phyloP scores from a whole-genome alignment of 53 echinoderm and acorn worm species.

The Glandiceps talaboti region DNA sequence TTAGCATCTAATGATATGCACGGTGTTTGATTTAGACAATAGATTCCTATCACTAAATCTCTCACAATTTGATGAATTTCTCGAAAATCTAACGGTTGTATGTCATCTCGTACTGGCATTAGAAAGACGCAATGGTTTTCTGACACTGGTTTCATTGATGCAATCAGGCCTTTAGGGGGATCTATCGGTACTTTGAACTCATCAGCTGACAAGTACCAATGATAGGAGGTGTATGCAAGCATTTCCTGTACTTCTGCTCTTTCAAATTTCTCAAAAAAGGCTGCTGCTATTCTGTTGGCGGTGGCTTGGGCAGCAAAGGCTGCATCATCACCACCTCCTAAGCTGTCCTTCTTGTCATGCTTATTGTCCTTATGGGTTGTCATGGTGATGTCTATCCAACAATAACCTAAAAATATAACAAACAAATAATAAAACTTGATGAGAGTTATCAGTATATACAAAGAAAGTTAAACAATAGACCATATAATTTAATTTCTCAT shows the following conservation, averaged over 20 bases:
- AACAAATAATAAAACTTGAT: too few species aligned
- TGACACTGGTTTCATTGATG: constrained; percentile 68
- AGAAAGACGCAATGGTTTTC: constrained; percentile 77
- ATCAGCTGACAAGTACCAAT: constrained; percentile 70
- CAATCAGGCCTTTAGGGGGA: constrained; percentile 60
- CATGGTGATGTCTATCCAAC: too few species aligned
- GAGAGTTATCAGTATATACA: too few species aligned
- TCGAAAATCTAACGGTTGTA: constrained; percentile 62
- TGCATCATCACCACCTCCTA: constrained; percentile 53
- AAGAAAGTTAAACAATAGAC: too few species aligned
- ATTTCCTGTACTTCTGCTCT: constrained; percentile 90
- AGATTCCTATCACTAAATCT: constrained; percentile 85
- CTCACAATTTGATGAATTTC: constrained; percentile 79
- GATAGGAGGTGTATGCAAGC: constrained; percentile 80
- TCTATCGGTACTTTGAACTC: constrained; percentile 15
- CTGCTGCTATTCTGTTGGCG: constrained; percentile 82
- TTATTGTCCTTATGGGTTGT: too few species aligned
- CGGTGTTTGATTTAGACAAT: constrained; percentile 68
- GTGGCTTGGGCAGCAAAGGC: constrained; percentile 71
- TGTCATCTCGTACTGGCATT: constrained; percentile 39
- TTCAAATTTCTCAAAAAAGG: constrained; percentile 88
- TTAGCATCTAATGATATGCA: constrained; percentile 56
- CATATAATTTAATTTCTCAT: too few species aligned
- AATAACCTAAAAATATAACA: neutral
- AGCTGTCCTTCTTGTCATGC: neutral